Base-by-base conservation (phyloP, 2,797 vertebrate genomes). In the Gambusia yucatana region DNA sequence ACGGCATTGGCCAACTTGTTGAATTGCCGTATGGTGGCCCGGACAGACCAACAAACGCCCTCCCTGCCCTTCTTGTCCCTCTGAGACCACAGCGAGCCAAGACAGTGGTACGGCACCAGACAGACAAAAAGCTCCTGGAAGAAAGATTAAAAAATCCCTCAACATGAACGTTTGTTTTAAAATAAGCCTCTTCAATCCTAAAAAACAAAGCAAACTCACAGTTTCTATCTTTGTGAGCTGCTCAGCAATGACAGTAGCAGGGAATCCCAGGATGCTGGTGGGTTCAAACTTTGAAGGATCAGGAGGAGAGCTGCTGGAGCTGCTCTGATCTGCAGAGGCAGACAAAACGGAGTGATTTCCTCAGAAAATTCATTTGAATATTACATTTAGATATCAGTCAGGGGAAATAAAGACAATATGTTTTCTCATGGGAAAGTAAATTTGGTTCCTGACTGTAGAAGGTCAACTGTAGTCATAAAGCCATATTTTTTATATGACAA, bases 171-270 rank as follows among this genome's bases (percentile, higher is more conserved):
- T 76, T 22, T 22, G 30, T 61, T 10, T 48, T 65, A 25, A 46
- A 48, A 28, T 22, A 28, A 10, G 28, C 44, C 36, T 20, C 25
- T 11, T 30, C 10, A 33, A 14, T 43, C 33, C 44, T 17, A 2
- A 36, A 39, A 59, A 9, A 13, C 70, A 17, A 55, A 6, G 14
- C 70, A 14, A 61, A 82, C 93, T 96, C 91, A 98, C 97, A 0
- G 96, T 96, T 88, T 98, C 97, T 74, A 97, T 96, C 87, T 94
- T 96, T 84, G 97, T 98, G 90, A 98, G 97, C 95, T 98, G 97
- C 81, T 97, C 97, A 0, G 97, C 97, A 20, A 97, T 95, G 73
- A 97, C 83, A 6, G 92, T 94, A 4, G 96, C 96, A 36, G 95
- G 95, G 88, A 98, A 97, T 72, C 95, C 96, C 88, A 98, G 94